Conservation (phyloP, 2,888 invertebrate genomes). For the Hoplodrina blanda region DNA sequence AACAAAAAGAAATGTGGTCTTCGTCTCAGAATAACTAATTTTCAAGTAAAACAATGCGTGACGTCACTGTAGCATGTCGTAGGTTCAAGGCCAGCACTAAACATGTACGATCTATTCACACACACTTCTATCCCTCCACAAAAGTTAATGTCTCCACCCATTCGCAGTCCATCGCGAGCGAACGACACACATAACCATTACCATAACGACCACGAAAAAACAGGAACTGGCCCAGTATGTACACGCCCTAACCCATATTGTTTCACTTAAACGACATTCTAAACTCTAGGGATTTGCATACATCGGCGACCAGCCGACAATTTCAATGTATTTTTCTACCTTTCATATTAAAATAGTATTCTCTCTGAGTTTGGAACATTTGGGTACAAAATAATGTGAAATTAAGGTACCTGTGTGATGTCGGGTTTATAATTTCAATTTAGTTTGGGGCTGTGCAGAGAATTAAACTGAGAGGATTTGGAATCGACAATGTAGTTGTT, state of each 20-base stretch:
- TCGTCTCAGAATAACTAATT: neutral
- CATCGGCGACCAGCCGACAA: slow-evolving; percentile 34
- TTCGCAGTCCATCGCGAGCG: slow-evolving; percentile 45
- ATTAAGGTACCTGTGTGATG: slow-evolving; percentile 20
- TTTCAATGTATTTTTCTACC: slow-evolving; percentile 44
- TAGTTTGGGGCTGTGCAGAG: slow-evolving; percentile 23
- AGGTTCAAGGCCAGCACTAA: slow-evolving; percentile 22
- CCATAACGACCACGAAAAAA: slow-evolving; percentile 48
- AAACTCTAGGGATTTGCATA: slow-evolving; percentile 57
- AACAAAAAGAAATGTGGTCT: neutral
- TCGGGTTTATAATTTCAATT: slow-evolving; percentile 42
- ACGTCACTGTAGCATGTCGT: neutral
- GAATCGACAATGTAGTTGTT: neutral
- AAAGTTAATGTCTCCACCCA: slow-evolving; percentile 45
- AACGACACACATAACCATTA: slow-evolving; percentile 54
- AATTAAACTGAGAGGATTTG: slow-evolving; percentile 31
- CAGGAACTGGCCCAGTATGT: slow-evolving; percentile 15
- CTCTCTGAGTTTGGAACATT: neutral
- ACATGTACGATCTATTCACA: slow-evolving; percentile 4
- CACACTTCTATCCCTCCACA: slow-evolving; percentile 22
- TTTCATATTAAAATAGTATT: slow-evolving; percentile 36
- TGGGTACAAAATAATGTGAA: slow-evolving; percentile 21
- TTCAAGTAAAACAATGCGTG: neutral
- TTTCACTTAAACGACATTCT: slow-evolving; percentile 60
- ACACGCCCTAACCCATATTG: slow-evolving; percentile 51